Evolutionary conservation across 2,888 invertebrate genomes (phyloP).

Genomic region (Dioctria rufipes): DNA sequence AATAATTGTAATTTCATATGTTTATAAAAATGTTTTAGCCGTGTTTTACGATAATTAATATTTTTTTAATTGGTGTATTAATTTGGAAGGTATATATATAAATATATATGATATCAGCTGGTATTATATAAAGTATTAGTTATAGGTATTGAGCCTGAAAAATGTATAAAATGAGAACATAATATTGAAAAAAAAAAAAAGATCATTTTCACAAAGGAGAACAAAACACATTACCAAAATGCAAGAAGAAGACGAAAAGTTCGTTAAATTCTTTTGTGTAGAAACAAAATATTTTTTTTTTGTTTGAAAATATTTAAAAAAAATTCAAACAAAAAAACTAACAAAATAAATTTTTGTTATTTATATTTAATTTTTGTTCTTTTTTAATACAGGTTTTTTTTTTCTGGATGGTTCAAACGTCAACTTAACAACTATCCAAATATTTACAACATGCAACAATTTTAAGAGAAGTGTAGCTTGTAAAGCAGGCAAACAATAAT

Average conservation of each 20-base stretch:
- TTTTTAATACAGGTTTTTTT: no score
- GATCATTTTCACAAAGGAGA: neutral
- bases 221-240: neutral
- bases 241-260: neutral
- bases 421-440: no score
- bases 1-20: neutral
- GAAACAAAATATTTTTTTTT: neutral
- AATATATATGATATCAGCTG: neutral
- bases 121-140: neutral
- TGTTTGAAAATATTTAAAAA: neutral
- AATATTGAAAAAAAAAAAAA: neutral
- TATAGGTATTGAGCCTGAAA: neutral
- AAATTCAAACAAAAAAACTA: no score
- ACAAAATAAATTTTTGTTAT: no score
- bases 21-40: neutral
- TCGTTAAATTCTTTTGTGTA: neutral
- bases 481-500: no score
- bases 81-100: conserved; percentile 61
- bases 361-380: no score
- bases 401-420: no score
- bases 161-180: neutral
- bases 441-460: no score
- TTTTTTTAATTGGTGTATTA: conserved; percentile 63
- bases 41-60: neutral
- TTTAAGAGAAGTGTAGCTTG: no score